Conservation (phyloP, 1,140 invertebrate genomes). For the Diorhabda sublineata region DNA sequence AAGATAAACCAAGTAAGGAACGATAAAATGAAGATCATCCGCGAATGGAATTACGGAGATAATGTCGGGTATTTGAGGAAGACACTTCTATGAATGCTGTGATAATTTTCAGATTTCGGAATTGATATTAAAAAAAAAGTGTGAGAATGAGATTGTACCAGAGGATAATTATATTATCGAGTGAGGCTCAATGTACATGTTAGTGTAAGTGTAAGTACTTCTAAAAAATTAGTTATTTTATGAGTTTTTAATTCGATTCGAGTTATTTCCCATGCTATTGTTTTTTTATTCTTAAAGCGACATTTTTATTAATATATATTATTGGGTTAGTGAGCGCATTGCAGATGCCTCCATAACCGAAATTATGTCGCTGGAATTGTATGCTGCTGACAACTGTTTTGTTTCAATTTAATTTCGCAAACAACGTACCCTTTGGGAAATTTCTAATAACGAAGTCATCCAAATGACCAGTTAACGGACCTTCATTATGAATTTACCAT, state of each 20-base stretch:
- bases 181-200: too few species aligned
- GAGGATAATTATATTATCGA: too few species aligned
- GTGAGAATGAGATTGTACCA: background rate
- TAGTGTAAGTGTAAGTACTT: too few species aligned
- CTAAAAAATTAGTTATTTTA: too few species aligned
- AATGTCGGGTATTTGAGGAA: background rate
- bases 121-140: background rate
- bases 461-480: conserved; percentile 1
- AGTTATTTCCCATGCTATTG: too few species aligned
- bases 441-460: conserved; percentile 1
- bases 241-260: too few species aligned
- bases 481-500: conserved; percentile 1
- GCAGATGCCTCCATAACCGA: background rate
- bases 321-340: background rate
- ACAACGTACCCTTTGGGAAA: background rate
- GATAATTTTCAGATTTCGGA: background rate
- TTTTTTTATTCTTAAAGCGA: too few species aligned
- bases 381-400: background rate
- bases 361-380: background rate
- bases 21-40: conserved; percentile 2
- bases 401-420: conserved; percentile 3
- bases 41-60: background rate
- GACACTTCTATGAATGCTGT: background rate
- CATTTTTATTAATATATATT: too few species aligned
- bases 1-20: background rate